Evolutionary conservation across 2,113 vertebrate genomes (phyloP).

Genomic region (Odocoileus virginianus): DNA sequence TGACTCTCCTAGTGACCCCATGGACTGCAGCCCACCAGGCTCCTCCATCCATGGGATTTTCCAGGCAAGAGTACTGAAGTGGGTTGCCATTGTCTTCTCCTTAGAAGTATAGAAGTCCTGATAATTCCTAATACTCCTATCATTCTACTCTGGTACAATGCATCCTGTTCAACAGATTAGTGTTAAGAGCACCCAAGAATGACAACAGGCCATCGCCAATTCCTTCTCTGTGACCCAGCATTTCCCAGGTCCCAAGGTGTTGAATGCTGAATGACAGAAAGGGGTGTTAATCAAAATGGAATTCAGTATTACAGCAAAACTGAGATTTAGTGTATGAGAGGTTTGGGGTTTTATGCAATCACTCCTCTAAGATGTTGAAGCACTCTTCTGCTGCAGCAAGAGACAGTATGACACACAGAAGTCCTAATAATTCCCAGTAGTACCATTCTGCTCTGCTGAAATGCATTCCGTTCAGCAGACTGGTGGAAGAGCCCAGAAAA

Average conservation of each 20-base stretch:
- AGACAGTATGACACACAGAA: not conserved
- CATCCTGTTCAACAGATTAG: not conserved
- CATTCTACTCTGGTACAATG: not conserved
- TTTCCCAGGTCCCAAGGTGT: not conserved
- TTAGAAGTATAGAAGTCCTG: not conserved
- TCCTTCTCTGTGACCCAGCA: not conserved
- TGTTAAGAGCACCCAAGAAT: not conserved
- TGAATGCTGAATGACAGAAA: not conserved
- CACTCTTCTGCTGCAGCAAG: not conserved
- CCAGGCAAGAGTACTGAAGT: not conserved
- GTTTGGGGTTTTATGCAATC: not conserved
- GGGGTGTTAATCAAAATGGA: not conserved
- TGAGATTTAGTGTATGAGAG: not conserved
- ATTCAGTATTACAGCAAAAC: not conserved
- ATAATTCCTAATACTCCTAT: not conserved
- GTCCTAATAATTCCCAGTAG: not conserved
- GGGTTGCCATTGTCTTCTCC: not conserved
- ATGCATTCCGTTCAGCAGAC: not conserved
- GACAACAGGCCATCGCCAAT: not conserved
- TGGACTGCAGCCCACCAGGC: not conserved
- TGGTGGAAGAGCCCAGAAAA: not conserved
- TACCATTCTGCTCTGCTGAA: not conserved
- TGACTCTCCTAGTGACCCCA: fast-evolving
- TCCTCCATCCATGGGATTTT: not conserved
- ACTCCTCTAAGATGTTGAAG: conserved; percentile 6